Conservation (phyloP, 2,113 vertebrate species). For the Nothoprocta perdicaria region DNA sequence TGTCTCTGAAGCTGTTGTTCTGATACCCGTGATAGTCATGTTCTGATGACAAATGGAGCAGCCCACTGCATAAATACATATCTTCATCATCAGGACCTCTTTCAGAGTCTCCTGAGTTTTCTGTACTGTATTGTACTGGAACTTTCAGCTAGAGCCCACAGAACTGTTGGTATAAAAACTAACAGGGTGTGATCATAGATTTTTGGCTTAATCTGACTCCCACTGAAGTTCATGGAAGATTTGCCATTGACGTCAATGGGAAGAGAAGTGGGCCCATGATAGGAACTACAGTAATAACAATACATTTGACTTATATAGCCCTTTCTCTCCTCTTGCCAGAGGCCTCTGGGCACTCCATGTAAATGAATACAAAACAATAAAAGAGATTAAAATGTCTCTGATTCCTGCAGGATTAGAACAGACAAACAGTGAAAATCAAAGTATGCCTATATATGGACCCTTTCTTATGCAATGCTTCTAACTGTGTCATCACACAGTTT, state of each 20-base stretch:
- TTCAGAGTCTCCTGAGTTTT: neutral
- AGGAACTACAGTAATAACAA: conserved; percentile 42
- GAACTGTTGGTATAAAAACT: conserved; percentile 1
- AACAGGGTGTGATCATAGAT: conserved; percentile 24
- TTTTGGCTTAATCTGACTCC: conserved; percentile 48
- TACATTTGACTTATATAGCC: conserved; percentile 25
- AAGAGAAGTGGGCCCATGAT: conserved; percentile 16
- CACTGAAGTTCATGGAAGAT: conserved; percentile 54
- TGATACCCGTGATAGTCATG: neutral
- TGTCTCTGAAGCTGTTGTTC: neutral
- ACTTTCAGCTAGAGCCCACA: neutral
- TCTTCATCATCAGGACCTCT: neutral
- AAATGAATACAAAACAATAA: conserved; percentile 37
- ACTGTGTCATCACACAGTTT: conserved; percentile 30
- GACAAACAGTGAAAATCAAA: conserved; percentile 56
- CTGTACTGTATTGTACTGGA: neutral
- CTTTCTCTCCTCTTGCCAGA: conserved; percentile 6
- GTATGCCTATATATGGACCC: conserved; percentile 53
- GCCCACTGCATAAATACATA: neutral
- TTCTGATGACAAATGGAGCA: neutral
- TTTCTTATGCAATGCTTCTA: conserved; percentile 49
- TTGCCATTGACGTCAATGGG: conserved; percentile 54
- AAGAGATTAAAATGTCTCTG: conserved; percentile 40
- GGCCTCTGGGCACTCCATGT: conserved; percentile 38
- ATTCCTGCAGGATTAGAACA: conserved; percentile 36